Conservation (phyloP, 2,113 vertebrate species). For the Aythya baeri region DNA sequence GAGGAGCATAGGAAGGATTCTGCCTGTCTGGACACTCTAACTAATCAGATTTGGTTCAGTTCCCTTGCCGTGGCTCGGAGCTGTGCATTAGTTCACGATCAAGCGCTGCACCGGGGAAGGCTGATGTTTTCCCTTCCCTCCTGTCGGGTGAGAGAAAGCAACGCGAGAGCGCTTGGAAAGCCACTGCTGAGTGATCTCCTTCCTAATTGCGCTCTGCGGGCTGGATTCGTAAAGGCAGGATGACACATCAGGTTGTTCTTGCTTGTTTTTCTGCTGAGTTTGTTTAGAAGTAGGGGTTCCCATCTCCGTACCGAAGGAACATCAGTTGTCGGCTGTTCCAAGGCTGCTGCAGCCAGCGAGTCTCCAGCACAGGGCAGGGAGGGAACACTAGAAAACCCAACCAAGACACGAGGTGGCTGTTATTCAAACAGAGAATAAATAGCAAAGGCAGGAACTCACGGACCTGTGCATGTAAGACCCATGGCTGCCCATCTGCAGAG, state of each 20-base stretch:
- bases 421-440: background rate
- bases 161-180: background rate
- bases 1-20: background rate
- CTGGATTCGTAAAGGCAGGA: background rate
- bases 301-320: background rate
- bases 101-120: background rate
- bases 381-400: background rate
- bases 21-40: background rate
- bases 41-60: slow-evolving; percentile 24
- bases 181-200: slow-evolving; percentile 12
- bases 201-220: background rate
- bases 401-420: background rate
- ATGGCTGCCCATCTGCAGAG: background rate
- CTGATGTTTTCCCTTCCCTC: background rate
- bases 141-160: background rate
- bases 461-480: background rate
- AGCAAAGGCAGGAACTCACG: background rate
- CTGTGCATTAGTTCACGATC: background rate
- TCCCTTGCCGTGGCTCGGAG: background rate
- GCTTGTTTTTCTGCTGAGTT: background rate
- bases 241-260: background rate
- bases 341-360: background rate
- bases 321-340: background rate
- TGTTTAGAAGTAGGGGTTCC: background rate
- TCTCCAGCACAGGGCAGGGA: background rate